Percentiles rank a stretch among this genome's conserved stretches.
Evolutionary conservation across 2,113 vertebrate genomes (phyloP).

Genomic region (Tursiops truncatus): DNA sequence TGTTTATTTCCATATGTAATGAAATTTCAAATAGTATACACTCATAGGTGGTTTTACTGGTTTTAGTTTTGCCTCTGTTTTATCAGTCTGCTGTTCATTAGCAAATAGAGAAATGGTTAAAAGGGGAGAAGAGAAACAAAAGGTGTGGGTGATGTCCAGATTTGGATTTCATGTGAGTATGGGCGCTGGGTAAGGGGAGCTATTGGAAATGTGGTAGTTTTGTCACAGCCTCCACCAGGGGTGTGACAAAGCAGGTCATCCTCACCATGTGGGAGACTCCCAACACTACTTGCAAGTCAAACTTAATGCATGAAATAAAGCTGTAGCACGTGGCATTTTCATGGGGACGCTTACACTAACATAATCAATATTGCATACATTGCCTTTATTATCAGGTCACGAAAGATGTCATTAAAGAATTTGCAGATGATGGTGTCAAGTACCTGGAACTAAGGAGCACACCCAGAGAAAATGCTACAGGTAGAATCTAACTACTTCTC

Average conservation of each 20-base stretch:
- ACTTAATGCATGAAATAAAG: neutral
- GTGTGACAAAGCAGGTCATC: neutral
- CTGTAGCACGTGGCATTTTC: neutral
- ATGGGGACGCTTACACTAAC: neutral
- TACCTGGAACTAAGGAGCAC: constrained; percentile 97
- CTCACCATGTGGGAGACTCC: neutral
- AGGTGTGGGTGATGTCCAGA: neutral
- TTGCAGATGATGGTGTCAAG: constrained; percentile 96
- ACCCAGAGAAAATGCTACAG: constrained; percentile 88
- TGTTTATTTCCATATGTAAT: neutral
- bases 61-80: constrained; percentile 25
- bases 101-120: constrained; percentile 20
- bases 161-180: constrained; percentile 6
- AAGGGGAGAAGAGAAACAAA: neutral
- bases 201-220: neutral
- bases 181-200: neutral
- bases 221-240: neutral
- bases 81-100: neutral
- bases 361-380: neutral
- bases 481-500: constrained; percentile 71
- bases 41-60: neutral
- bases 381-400: constrained; percentile 87
- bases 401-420: constrained; percentile 95
- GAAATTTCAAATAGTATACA: neutral
- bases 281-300: neutral